phyloP scores from a whole-genome alignment of 2,888 invertebrate species.

The Beris morrisii region DNA sequence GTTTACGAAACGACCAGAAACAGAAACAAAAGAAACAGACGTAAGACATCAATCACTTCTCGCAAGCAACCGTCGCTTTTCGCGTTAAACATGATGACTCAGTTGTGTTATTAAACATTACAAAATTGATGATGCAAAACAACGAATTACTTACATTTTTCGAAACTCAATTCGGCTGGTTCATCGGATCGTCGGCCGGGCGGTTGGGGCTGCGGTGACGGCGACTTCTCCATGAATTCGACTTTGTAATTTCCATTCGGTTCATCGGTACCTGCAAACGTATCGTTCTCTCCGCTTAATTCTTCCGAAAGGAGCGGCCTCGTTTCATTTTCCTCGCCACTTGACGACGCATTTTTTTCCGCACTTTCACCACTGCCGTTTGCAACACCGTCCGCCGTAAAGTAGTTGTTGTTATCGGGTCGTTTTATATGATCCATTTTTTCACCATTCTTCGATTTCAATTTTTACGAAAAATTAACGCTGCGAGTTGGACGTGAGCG shows the following conservation, averaged over 20 bases:
- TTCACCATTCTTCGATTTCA: neutral
- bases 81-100: neutral
- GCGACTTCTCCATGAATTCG: conserved; percentile 16
- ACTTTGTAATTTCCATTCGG: conserved; percentile 14
- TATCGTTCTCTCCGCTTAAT: conserved; percentile 22
- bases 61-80: no score
- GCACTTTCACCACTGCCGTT: conserved; percentile 33
- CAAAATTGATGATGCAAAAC: no score
- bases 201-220: neutral
- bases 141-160: conserved; percentile 61
- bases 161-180: conserved; percentile 69
- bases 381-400: neutral
- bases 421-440: conserved; percentile 34
- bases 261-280: conserved; percentile 5
- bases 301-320: conserved; percentile 5
- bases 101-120: conserved; percentile 9
- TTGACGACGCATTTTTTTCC: neutral
- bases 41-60: no score
- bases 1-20: no score
- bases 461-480: neutral
- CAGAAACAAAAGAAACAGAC: no score
- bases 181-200: conserved; percentile 44
- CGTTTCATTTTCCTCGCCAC: conserved; percentile 5
- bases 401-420: conserved; percentile 30
- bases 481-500: neutral